Evolutionary conservation across 2,888 invertebrate species (phyloP), one percentile per base, ranked within the genome.

Genomic region (Drosophila incognita): DNA sequence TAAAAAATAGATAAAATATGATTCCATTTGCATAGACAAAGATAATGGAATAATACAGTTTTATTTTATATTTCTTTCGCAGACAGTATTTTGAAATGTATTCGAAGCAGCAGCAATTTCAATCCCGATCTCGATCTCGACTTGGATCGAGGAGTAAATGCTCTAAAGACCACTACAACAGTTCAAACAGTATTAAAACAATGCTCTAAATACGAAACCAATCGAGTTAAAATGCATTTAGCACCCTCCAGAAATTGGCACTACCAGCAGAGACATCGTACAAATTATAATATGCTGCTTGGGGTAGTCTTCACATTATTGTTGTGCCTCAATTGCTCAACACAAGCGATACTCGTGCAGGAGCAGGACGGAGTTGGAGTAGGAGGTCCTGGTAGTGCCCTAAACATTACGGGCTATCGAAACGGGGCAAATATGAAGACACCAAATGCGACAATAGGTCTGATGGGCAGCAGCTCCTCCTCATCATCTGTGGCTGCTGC

Each of bases 321-420:
- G 2, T 64, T 74, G 59, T 73, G 70, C 31, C 61, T 89, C 11
- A 74, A 79, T 53, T 58, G 74, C 49, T 60, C 73, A 59, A 42
- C 79, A 21, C 70, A 86, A 53, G 68, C 89, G 5, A 64, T 89
- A 53, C 57, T 90, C n/a, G 59, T 84, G 5, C 87, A 91, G 15
- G 85, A 90, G 58, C 79, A 82, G 15, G 46, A 46, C 24, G 27
- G 15, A 46, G 21, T 46, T 4, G 46, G 15, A 46, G 15, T 46
- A 21, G 81, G 70, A 54, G 40, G 72, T 54, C n/a, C 52, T 49
- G 73, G 67, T 18, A 67, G 58, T 40, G 15, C 61, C 18, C 33
- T 60, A 0, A 64, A 54, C 21, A 63, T 29, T 11, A 80, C 69
- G 13, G 79, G 42, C 58, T 56, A 52, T 4, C 68, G 72, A 21